Evolutionary conservation across 2,797 vertebrate genomes (phyloP).

Genomic region (Champsocephalus esox): DNA sequence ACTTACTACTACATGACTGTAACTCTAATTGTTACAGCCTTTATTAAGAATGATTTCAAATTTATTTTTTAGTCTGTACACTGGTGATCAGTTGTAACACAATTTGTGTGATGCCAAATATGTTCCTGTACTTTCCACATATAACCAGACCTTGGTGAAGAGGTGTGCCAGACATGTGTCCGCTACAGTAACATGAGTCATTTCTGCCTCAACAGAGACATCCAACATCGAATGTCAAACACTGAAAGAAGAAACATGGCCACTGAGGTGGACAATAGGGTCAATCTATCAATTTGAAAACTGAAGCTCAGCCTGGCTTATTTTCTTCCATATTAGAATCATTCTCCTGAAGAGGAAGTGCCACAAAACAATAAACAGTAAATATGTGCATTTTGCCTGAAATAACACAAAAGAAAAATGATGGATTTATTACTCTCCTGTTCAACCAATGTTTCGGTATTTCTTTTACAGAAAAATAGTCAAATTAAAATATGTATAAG

Average conservation of each 20-base stretch:
- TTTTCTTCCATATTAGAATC: conserved; percentile 8
- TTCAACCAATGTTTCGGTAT: not conserved
- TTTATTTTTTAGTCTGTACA: not conserved
- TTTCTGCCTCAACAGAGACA: conserved; percentile 36
- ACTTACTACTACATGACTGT: conserved; percentile 51
- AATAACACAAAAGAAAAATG: not conserved
- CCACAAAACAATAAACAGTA: conserved; percentile 1
- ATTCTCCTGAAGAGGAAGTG: conserved; percentile 2
- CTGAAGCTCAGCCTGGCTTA: conserved; percentile 13
- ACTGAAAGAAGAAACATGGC: not conserved
- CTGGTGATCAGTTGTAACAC: conserved; percentile 36
- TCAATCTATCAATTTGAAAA: not conserved
- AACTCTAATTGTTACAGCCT: conserved; percentile 44
- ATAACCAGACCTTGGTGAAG: conserved; percentile 58
- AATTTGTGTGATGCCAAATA: conserved; percentile 44
- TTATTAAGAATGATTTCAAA: conserved; percentile 10
- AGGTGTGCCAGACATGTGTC: conserved; percentile 60
- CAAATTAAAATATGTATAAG: not conserved
- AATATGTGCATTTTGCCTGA: not conserved
- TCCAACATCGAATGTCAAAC: conserved; percentile 24
- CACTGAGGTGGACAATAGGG: too few relatives aligned
- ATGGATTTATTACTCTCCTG: not conserved
- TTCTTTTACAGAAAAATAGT: not conserved
- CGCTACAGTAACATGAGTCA: conserved; percentile 59
- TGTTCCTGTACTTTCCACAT: conserved; percentile 63